These are phyloP conservation scores for Diarsia rubi DNA, from an alignment of 2,888 invertebrate genomes.

Conservation along the genomic window DNA sequence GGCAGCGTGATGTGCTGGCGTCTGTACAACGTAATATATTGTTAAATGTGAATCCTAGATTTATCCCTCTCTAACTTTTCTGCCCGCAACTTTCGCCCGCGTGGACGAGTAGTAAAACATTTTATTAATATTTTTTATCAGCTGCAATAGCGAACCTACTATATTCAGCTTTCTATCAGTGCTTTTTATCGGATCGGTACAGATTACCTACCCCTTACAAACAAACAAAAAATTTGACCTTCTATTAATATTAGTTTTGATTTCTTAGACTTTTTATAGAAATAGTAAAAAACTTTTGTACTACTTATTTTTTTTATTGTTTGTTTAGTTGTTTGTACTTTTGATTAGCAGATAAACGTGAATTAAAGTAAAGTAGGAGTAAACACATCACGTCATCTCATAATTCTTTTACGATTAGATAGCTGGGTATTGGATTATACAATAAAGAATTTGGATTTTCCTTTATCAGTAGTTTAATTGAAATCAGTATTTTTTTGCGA, in stretches of 20 bases:
- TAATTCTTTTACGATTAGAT: slow-evolving; percentile 46
- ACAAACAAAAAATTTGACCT: too few relatives aligned
- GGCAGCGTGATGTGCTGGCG: too few relatives aligned
- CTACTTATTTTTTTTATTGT: neutral
- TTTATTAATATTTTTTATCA: too few relatives aligned
- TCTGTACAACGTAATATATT: neutral
- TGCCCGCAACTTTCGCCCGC: neutral
- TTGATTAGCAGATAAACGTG: slow-evolving; percentile 25
- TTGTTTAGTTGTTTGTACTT: neutral
- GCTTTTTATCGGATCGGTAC: neutral
- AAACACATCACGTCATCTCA: neutral
- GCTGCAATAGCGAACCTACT: neutral
- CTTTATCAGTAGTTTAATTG: slow-evolving; percentile 34
- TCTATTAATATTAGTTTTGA: neutral
- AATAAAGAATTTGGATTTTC: slow-evolving; percentile 23
- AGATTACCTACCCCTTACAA: neutral
- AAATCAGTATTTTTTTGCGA: slow-evolving; percentile 1
- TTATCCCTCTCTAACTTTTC: neutral
- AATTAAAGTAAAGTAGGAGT: slow-evolving; percentile 12
- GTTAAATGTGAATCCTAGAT: neutral
- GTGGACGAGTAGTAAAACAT: too few relatives aligned
- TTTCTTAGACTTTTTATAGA: neutral
- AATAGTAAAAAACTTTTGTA: neutral
- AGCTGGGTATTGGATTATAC: slow-evolving; percentile 6
- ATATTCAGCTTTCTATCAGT: neutral